Evolutionary conservation across 2,113 vertebrate species (phyloP).

Genomic region (Desmodus rotundus): DNA sequence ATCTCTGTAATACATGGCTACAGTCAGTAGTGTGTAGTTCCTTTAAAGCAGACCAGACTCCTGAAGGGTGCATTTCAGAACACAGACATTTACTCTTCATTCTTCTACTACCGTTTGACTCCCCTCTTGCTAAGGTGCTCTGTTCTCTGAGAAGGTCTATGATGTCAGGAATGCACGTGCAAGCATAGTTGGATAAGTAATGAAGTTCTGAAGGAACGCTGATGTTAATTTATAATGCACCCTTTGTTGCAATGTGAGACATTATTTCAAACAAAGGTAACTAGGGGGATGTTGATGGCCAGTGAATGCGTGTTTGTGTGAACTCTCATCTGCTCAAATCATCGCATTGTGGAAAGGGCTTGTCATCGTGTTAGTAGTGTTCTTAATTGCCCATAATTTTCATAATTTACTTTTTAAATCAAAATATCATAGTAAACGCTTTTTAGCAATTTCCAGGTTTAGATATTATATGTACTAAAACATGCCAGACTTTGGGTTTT

Average conservation of each 20-base stretch:
- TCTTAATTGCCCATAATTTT: constrained; percentile 43
- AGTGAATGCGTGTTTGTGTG: not conserved
- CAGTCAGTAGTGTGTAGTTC: not conserved
- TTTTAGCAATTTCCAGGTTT: constrained; percentile 36
- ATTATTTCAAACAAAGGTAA: constrained; percentile 40
- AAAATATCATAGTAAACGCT: constrained; percentile 44
- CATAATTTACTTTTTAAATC: constrained; percentile 43
- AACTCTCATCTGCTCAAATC: not conserved
- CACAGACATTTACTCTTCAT: not conserved
- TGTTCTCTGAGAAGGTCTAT: constrained; percentile 42
- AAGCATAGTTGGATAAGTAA: constrained; percentile 12
- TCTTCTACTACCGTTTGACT: constrained; percentile 32
- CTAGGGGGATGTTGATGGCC: constrained; percentile 5
- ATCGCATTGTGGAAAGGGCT: not conserved
- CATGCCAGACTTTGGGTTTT: constrained; percentile 26
- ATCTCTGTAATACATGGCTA: not conserved
- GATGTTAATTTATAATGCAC: constrained; percentile 29
- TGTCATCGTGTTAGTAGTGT: not conserved
- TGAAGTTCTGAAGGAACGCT: constrained; percentile 32
- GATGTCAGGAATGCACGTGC: not conserved
- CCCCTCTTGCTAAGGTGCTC: constrained; percentile 14
- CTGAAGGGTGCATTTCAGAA: not conserved
- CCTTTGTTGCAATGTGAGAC: constrained; percentile 10
- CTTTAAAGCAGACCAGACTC: not conserved
- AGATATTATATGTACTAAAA: constrained; percentile 5